These are phyloP conservation scores for Aporophyla nigra DNA, from an alignment of 2,888 invertebrate species.

Conservation along the genomic window DNA sequence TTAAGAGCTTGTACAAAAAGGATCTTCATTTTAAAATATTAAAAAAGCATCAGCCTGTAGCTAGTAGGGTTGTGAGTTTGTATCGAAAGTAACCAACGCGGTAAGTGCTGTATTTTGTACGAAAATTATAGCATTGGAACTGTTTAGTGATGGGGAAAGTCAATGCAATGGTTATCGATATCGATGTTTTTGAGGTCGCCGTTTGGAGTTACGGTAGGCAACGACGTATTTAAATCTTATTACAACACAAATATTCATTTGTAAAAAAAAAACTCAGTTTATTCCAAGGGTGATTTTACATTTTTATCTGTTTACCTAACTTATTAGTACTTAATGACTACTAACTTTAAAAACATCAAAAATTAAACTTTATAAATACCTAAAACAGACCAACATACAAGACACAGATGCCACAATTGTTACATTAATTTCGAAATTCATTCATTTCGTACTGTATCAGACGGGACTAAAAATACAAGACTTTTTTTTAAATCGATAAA, in stretches of 20 bases:
- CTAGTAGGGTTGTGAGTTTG: slow-evolving; percentile 70
- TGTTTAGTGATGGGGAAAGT: slow-evolving; percentile 72
- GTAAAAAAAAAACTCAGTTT: neutral
- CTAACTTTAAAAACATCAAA: too few species aligned
- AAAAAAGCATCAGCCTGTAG: slow-evolving; percentile 71
- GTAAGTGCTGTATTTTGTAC: slow-evolving; percentile 90
- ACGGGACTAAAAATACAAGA: neutral
- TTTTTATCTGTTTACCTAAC: neutral
- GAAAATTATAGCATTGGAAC: slow-evolving; percentile 87
- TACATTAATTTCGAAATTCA: neutral
- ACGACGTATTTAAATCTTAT: neutral
- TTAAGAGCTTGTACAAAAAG: neutral
- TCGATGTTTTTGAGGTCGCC: slow-evolving; percentile 28
- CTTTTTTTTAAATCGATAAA: slow-evolving; percentile 42
- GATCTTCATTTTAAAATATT: slow-evolving; percentile 17
- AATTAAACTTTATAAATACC: neutral
- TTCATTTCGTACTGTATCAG: neutral
- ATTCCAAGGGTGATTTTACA: neutral
- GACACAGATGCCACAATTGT: neutral
- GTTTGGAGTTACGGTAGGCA: neutral
- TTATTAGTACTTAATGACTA: neutral
- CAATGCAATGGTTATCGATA: slow-evolving; percentile 24
- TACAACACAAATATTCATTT: neutral
- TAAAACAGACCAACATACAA: neutral
- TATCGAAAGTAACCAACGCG: slow-evolving; percentile 87